These are phyloP conservation scores for Ditula angustiorana DNA, from an alignment of 2,888 invertebrate species.

Conservation along the genomic window DNA sequence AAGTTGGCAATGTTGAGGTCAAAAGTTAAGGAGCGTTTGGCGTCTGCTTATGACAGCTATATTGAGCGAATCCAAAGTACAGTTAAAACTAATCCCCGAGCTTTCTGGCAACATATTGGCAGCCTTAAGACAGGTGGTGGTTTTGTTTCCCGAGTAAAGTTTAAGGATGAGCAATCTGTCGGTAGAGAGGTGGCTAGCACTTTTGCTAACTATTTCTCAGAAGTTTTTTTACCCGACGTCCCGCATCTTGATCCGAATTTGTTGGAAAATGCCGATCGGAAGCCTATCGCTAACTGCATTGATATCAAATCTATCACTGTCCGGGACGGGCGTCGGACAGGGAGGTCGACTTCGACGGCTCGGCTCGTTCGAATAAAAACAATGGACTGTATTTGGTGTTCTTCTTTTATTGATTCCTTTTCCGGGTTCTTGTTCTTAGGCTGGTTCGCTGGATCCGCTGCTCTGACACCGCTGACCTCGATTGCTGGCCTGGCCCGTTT, in stretches of 20 bases:
- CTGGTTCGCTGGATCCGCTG: no score
- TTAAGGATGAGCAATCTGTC: neutral
- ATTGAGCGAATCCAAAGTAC: neutral
- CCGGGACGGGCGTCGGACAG: no score
- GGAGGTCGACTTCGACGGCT: no score
- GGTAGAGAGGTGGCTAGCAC: constrained; percentile 2
- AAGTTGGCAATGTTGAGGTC: constrained; percentile 1
- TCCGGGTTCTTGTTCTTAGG: no score
- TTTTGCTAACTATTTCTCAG: constrained; percentile 3
- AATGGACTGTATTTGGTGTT: no score
- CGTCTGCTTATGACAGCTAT: constrained; percentile 1
- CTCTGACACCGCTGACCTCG: no score
- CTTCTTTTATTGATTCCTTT: no score
- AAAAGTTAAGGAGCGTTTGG: neutral
- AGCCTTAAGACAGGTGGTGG: neutral
- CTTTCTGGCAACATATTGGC: neutral
- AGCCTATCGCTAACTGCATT: neutral
- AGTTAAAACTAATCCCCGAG: neutral
- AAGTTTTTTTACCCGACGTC: neutral
- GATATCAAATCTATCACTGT: neutral
- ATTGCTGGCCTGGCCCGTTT: no score
- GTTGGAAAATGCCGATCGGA: neutral
- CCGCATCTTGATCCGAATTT: neutral
- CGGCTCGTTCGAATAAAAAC: no score
- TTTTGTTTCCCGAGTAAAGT: constrained; percentile 1